Evolutionary conservation across 2,888 invertebrate species (phyloP), one percentile per base, ranked within the genome.

Genomic region (Plagodis dolabraria): DNA sequence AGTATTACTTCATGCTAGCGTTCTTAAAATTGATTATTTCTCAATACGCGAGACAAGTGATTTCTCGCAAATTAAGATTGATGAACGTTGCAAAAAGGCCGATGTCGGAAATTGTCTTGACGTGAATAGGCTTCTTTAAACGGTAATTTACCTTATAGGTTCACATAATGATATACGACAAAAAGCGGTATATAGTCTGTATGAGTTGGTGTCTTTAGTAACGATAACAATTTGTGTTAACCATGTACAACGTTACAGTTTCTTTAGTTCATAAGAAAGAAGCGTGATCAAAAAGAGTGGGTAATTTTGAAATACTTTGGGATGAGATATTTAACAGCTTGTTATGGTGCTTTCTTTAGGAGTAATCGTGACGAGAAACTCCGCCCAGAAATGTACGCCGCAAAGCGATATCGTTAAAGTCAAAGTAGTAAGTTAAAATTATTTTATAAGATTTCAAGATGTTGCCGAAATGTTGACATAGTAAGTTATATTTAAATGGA

Each of bases 291-390:
- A 33, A 46, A 42, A 44, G 11, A 36, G 36, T 40, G 6, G 48
- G 40, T 52, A 45, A 49, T 53, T 58, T 69, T 69, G 69, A 63
- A 65, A 76, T 76, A 75, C 70, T 74, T 76, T 67, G 67, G 72
- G 72, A 70, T 51, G 35, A 42, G 9, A 33, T 47, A 71, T 68
- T 76, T 76, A 82, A 78, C 82, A 78, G 76, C 80, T 83, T 75
- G 80, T 82, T 81, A 79, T 67, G 64, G 60, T 51, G 61, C 53
- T 63, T 50, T 48, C 52, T 64, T 57, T 74, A 68, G 45, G 72
- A 71, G 69, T 65, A 62, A 33, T 57, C 60, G 69, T 59, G 65
- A 71, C 7, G 48, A 22, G 49, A 71, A 69, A 51, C 22, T 34
- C 34, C 56, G 35, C 7, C 5, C 42, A 6, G n/a, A 42, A 36